Evolutionary conservation across 2,797 vertebrate genomes (phyloP), one percentile per base, ranked within the genome.

Genomic region (Pseudochirops corinnae): DNA sequence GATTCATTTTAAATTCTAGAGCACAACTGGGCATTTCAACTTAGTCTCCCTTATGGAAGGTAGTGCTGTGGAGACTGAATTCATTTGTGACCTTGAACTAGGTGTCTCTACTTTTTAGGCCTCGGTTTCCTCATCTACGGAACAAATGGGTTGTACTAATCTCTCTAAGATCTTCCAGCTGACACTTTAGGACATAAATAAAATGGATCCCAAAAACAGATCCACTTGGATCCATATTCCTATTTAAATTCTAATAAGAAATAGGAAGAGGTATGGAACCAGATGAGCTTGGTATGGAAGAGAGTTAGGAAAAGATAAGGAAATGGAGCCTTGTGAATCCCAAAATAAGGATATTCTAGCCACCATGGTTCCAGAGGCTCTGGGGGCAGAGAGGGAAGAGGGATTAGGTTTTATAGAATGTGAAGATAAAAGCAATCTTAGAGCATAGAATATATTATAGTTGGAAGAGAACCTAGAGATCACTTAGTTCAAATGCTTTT

Each of bases 81-180:
- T 67, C 62, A 67, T 33, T 67, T 92, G 58, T 90, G 91, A 55
- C 39, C 26, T 92, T 46, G 62, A n/a, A 50, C 46, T 39, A 91
- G 87, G 60, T 82, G 56, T 33, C 90, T 74, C 28, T 33, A 26
- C 13, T 91, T 82, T 91, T 90, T 93, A 56, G 87, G 90, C 39
- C 53, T 67, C 9, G 60, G 26, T 57, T 67, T 93, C 87, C 50
- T 94, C 29, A 90, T 87, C 39, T 95, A 55, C 56, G 55, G 94
- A 91, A 90, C 14, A 52, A 52, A 7, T 52, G 95, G 39, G 46
- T 5, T 33, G 33, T 33, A 62, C 31, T n/a, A n/a, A 14, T 33
- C 33, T 67, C 31, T 67, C 13, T n/a, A n/a, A 67, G 31, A 67
- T 67, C 62, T 62, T 31, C 29, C 13, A 67, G 33, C 33, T n/a